Percentiles rank a stretch among this genome's conserved stretches.
These are phyloP conservation scores for Aurelia sp. DNA, from an alignment of 30 jellyfish, hydroid and myxozoan species.

Conservation along the genomic window DNA sequence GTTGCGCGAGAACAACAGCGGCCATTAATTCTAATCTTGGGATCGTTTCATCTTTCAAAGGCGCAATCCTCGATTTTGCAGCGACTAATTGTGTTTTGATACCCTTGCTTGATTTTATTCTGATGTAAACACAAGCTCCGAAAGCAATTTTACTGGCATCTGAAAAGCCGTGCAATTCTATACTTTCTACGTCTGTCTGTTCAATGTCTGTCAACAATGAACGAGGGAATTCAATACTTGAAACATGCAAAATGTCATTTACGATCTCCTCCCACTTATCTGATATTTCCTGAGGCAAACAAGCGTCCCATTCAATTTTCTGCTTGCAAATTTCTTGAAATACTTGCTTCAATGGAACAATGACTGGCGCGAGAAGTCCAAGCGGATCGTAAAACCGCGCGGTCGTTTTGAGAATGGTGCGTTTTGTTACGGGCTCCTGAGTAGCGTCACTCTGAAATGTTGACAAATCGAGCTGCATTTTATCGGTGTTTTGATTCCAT, in stretches of 20 bases:
- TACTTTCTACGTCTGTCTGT: too few species aligned
- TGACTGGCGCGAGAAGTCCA: background rate
- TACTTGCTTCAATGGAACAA: background rate
- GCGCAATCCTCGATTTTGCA: conserved; percentile 20
- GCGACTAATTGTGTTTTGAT: background rate
- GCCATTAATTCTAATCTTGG: background rate
- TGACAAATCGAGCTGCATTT: background rate
- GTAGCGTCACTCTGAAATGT: background rate
- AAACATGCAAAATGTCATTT: too few species aligned
- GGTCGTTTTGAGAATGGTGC: background rate
- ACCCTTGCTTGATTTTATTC: background rate
- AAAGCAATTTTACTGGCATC: background rate
- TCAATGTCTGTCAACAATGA: too few species aligned
- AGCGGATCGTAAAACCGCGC: conserved; percentile 16
- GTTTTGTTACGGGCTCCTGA: background rate
- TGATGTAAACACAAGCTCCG: background rate
- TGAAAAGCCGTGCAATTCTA: conserved; percentile 5
- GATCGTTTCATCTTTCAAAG: conserved; percentile 15
- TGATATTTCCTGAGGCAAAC: background rate
- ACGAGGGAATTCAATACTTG: too few species aligned
- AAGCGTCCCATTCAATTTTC: conserved; percentile 28
- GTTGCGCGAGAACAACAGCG: background rate
- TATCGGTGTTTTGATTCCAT: background rate
- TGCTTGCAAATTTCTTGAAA: conserved; percentile 18
- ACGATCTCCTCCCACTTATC: background rate